Evolutionary conservation across 23 tunicate genomes (phyloP).

Genomic region (Phallusia fumigata): DNA sequence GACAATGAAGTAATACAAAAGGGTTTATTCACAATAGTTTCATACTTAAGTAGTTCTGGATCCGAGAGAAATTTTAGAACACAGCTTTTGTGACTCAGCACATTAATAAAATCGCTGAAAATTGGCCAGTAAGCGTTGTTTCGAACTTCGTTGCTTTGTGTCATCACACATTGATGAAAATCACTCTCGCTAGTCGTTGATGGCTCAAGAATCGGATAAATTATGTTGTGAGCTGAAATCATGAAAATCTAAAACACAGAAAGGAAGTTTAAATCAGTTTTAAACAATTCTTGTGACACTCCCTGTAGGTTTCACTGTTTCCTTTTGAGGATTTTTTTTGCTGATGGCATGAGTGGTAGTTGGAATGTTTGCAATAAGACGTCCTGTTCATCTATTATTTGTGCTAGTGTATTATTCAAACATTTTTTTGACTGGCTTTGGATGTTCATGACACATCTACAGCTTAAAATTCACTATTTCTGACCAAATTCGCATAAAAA

Average conservation of each 20-base stretch:
- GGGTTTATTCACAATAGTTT: too few relatives aligned
- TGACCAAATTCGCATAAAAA: too few relatives aligned
- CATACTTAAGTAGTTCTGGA: slow-evolving; percentile 52
- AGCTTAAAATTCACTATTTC: too few relatives aligned
- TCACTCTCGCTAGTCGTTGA: slow-evolving; percentile 50
- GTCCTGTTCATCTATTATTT: too few relatives aligned
- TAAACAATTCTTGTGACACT: not conserved
- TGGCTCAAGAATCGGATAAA: slow-evolving; percentile 22
- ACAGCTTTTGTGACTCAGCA: slow-evolving; percentile 65
- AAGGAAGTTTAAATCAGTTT: not conserved
- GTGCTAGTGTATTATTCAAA: too few relatives aligned
- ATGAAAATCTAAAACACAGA: slow-evolving; percentile 65
- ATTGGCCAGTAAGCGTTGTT: slow-evolving; percentile 96
- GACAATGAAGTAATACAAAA: too few relatives aligned
- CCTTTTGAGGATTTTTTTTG: too few relatives aligned
- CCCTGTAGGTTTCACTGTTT: not conserved
- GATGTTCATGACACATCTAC: too few relatives aligned
- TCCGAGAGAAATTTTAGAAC: slow-evolving; percentile 41
- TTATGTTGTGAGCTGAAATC: slow-evolving; percentile 60
- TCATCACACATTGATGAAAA: slow-evolving; percentile 59
- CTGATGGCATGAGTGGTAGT: too few relatives aligned
- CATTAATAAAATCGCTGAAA: slow-evolving; percentile 87
- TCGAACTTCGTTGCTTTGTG: slow-evolving; percentile 22
- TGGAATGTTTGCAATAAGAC: too few relatives aligned
- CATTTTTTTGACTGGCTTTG: too few relatives aligned